Base-by-base conservation (phyloP, 2,797 vertebrate species). In the Anabas testudineus region DNA sequence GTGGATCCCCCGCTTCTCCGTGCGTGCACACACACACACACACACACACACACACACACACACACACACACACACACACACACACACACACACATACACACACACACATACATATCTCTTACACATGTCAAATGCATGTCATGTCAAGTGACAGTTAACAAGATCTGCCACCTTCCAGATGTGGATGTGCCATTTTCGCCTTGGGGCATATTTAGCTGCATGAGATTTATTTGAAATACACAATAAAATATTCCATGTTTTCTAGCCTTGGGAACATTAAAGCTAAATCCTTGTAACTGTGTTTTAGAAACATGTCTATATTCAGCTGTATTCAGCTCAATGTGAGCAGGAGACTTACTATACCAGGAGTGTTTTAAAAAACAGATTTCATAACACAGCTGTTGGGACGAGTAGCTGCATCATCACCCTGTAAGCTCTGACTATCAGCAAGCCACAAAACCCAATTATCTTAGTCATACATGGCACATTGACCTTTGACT, bases 381-480 rank as follows among this genome's bases (percentile, higher is more conserved):
- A 80, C 32, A 56, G 37, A 82, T 76, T 77, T 77, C 5, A 39
- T 67, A 60, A 76, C 72, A 56, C 49, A 69, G 65, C 67, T 74
- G 76, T 68, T 58, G 26, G 28, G 71, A 59, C 9, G 57, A 74
- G 71, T 39, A 47, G 67, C 53, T 74, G 71, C 73, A 59, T 80
- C 73, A 59, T 80, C 63, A 15, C 74, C 57, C 42, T 39, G 60
- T 70, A 78, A 74, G 76, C 80, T 76, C 63, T 83, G 60, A 55
- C 67, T 83, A 74, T 83, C 80, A 83, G 72, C 65, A 59, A 78
- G 61, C 51, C 68, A 73, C 71, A 80, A 84, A 87, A 89, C 91
- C 78, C 86, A 90, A 90, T 90, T 89, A 89, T 83, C 80, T 78
- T 84, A 89, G 89, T 89, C 83, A 87, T 75, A 85, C 67, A 63